Base-by-base conservation (phyloP, 2,888 invertebrate species). In the Campoplex nolae region DNA sequence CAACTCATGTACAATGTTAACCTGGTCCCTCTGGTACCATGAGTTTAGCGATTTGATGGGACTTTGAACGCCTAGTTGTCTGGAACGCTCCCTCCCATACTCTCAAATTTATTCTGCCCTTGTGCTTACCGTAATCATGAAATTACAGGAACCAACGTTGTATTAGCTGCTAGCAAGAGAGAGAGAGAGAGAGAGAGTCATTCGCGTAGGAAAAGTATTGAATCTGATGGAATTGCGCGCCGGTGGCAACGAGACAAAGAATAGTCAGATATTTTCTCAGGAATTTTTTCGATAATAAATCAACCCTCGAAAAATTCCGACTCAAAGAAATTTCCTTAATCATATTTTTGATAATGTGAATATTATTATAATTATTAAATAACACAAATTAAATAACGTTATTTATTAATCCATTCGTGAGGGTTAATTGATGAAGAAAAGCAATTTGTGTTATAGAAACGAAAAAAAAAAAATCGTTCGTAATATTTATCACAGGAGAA, bases 11-110 rank as follows among this genome's bases (percentile, higher is more conserved):
- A 51, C 67, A 71, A 71, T 54, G 65, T 68, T 75, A 48, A 45
- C 18, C 48, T 23, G 58, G 67, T 82, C 73, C 48, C 76, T 70
- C 35, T 35, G 73, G 67, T 45, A 54, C 45, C 68, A 68, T 42
- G 70, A 85, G 51, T 81, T 28, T 56, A 70, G 71, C 88, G 80
- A 89, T 84, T 90, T 88, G 91, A 91, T 89, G 91, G 89, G 88
- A 89, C 89, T 89, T 90, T 88, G 88, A 91, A 87, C 90, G 87
- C 78, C 71, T 80, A 74, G 78, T 78, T 88, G 88, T 89, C 89
- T 88, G 18, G 35, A 87, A 85, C 89, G 86, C 85, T 89, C 89
- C 88, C 54, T 70, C 58, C 76, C 4, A 65, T 48, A 76, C 62
- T 75, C 75, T 68, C 48, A 35, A 74, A 45, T 62, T 51, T 18